Base-by-base conservation (phyloP, 2,888 invertebrate genomes). In the Flexamia atlantica region DNA sequence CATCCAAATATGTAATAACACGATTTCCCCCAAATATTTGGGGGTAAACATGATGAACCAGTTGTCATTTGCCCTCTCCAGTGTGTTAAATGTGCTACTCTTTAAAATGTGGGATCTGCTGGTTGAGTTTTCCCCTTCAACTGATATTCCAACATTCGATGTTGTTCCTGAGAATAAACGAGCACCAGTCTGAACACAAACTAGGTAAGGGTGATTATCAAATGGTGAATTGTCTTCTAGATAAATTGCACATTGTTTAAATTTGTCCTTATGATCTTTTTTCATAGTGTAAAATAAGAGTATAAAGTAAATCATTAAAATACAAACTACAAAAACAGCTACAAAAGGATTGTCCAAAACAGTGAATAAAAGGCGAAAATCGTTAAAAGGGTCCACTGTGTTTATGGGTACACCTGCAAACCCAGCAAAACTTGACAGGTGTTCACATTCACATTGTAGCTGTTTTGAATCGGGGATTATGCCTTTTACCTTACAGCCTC, bases 141-240 rank as follows among this genome's bases (percentile, higher is more conserved):
- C 12, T 3, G 3, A 0, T 2, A 72, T 40, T 5, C 72, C 72
- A 14, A 72, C 72, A 72, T 72, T 72, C 9, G 72, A 36, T 9
- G 72, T 40, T 23, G 72, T 72, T 3, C 72, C 72, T n/a, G 72
- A n/a, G 40, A 72, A 72, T 14, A 72, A 10, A 17, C 42, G 36
- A 23, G 40, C 23, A n/a, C 72, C 72, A 9, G 72, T 72, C 9
- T 72, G 14, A 2, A 40, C 72, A 5, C 20, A 17, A 9, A 72
- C 20, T 0, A 72, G 20, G 23, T 72, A 72, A 0, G 72, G 72
- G 23, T 40, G 40, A 23, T 36, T 40, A 28, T 72, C 72, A 72
- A n/a, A 72, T 20, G 23, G 40, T 36, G 25, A 72, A n/a, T 72
- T 72, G 20, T 72, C 72, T 40, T 72, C 72, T 20, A 72, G 40